phyloP scores from a whole-genome alignment of 1,140 invertebrate species.

The Metopolophium dirhodum region DNA sequence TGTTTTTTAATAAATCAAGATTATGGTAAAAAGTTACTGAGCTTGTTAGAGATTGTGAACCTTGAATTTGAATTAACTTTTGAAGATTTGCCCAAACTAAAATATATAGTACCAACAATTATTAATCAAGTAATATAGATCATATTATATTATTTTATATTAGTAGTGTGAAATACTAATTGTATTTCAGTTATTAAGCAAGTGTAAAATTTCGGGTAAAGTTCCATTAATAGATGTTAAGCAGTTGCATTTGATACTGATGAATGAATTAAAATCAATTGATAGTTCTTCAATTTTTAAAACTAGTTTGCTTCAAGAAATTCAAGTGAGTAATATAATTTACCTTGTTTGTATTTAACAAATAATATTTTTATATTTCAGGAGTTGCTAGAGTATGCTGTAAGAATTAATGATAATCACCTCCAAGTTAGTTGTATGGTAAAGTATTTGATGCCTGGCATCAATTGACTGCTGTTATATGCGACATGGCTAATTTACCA shows the following conservation, averaged over 20 bases:
- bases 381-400: conserved; percentile 70
- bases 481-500: conserved; percentile 68
- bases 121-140: conserved; percentile 33
- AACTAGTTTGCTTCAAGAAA: conserved; percentile 71
- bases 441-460: conserved; percentile 81
- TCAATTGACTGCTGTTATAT: conserved; percentile 81
- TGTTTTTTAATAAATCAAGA: conserved; percentile 22
- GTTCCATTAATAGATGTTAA: conserved; percentile 69
- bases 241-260: conserved; percentile 69
- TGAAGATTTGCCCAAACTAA: conserved; percentile 47
- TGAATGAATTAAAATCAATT: conserved; percentile 70
- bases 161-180: background rate
- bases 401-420: conserved; percentile 75
- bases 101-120: conserved; percentile 37
- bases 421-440: conserved; percentile 72
- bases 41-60: conserved; percentile 27
- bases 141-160: background rate
- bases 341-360: background rate
- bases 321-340: conserved; percentile 63
- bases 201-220: conserved; percentile 39
- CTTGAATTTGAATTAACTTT: conserved; percentile 43
- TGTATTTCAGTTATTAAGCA: conserved; percentile 26
- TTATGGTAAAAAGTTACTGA: conserved; percentile 49
- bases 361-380: conserved; percentile 65
- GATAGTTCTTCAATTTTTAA: conserved; percentile 70